These are phyloP conservation scores for Pasiphila rectangulata DNA, from an alignment of 2,888 invertebrate genomes.

Conservation along the genomic window DNA sequence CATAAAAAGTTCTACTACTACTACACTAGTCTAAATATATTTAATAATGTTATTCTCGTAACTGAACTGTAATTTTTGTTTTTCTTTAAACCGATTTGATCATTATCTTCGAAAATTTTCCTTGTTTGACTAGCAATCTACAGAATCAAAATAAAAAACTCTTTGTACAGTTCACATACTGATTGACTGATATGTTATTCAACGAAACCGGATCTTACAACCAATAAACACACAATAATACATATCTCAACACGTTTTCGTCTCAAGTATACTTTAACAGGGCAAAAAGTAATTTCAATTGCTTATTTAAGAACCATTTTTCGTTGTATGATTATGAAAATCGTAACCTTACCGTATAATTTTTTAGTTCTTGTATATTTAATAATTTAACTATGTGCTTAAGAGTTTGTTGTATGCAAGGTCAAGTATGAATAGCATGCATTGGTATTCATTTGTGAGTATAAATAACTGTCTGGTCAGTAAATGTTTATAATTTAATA, in stretches of 20 bases:
- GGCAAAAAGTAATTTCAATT: constrained; percentile 31
- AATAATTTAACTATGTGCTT: neutral
- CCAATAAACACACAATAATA: constrained; percentile 30
- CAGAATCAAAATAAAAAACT: neutral
- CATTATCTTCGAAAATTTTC: too few relatives aligned
- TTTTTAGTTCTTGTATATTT: constrained; percentile 18
- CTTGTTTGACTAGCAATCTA: too few relatives aligned
- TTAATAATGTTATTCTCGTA: too few relatives aligned
- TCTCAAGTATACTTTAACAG: constrained; percentile 20
- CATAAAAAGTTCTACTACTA: too few relatives aligned
- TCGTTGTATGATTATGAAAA: constrained; percentile 10
- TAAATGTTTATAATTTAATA: too few relatives aligned
- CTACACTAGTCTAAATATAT: too few relatives aligned
- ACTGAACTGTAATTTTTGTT: too few relatives aligned
- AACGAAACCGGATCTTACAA: constrained; percentile 26
- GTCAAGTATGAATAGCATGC: neutral
- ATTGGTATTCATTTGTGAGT: too few relatives aligned
- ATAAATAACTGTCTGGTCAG: neutral
- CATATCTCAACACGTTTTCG: constrained; percentile 28
- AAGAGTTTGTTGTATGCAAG: constrained; percentile 3
- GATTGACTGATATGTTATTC: constrained; percentile 29
- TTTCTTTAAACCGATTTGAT: too few relatives aligned
- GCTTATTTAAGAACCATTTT: constrained; percentile 22
- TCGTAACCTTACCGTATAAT: constrained; percentile 25
- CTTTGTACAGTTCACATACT: constrained; percentile 3